Percentiles rank a stretch among this genome's conserved stretches.
Conservation (phyloP, 2,113 vertebrate genomes). For the Spea multiplicata region DNA sequence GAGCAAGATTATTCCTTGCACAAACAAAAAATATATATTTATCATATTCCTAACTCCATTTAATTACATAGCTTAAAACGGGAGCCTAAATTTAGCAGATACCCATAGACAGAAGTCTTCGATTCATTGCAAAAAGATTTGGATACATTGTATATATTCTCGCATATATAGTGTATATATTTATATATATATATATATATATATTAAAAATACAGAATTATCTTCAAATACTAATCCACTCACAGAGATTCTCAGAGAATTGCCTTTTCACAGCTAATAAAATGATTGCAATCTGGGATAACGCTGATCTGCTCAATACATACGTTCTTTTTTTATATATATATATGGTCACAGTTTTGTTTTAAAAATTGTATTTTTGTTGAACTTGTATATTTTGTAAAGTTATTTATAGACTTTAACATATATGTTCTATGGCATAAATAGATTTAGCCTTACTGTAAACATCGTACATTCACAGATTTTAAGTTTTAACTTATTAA, state of each 20-base stretch:
- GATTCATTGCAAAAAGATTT: constrained; percentile 74
- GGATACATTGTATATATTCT: constrained; percentile 80
- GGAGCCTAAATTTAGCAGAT: constrained; percentile 68
- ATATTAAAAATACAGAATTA: constrained; percentile 58
- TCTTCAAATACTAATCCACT: constrained; percentile 68
- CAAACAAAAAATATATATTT: too few species aligned
- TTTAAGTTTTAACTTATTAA: constrained; percentile 91
- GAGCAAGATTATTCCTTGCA: too few species aligned
- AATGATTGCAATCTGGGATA: constrained; percentile 76
- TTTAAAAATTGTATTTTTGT: constrained; percentile 79
- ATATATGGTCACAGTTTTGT: constrained; percentile 72
- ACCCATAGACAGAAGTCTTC: constrained; percentile 68
- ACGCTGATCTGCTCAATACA: constrained; percentile 72
- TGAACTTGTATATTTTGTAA: constrained; percentile 96
- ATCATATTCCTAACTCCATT: too few species aligned
- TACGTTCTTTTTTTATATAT: constrained; percentile 54
- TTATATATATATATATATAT: constrained; percentile 49
- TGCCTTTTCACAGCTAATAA: constrained; percentile 57
- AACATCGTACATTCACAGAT: constrained; percentile 59
- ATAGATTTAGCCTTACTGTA: constrained; percentile 76
- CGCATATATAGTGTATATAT: constrained; percentile 72
- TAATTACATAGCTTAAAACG: too few species aligned
- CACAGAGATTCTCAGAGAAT: constrained; percentile 68
- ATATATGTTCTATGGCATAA: constrained; percentile 75
- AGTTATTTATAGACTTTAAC: constrained; percentile 94